Conservation (phyloP, 2,888 invertebrate genomes). For the Mechanitis mazaeus region DNA sequence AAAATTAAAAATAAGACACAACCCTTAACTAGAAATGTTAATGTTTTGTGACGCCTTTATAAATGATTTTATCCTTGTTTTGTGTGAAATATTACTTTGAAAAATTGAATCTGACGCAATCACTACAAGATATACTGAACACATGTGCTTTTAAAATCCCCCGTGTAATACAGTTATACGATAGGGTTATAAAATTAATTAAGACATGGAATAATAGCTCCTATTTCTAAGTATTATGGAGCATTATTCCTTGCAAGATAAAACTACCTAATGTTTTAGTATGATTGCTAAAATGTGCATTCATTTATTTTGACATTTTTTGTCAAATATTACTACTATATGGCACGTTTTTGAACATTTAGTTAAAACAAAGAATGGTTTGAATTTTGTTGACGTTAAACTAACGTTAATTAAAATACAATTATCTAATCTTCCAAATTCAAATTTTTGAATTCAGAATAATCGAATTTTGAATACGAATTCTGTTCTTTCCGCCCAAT, state of each 20-base stretch:
- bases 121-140: slow-evolving; percentile 47
- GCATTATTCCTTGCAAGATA: neutral
- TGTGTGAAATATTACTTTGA: slow-evolving; percentile 69
- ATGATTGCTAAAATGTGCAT: neutral
- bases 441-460: too few relatives aligned
- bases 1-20: slow-evolving; percentile 30
- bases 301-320: neutral
- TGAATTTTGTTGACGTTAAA: neutral
- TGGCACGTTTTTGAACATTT: neutral
- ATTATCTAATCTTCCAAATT: too few relatives aligned
- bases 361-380: slow-evolving; percentile 1
- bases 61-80: slow-evolving; percentile 71
- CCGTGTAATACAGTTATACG: slow-evolving; percentile 39
- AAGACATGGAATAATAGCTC: neutral
- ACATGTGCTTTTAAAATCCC: slow-evolving; percentile 52
- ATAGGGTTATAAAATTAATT: slow-evolving; percentile 17
- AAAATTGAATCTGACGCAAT: slow-evolving; percentile 72
- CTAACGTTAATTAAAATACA: neutral
- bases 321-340: too few relatives aligned
- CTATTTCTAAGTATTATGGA: neutral
- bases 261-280: neutral
- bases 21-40: slow-evolving; percentile 38
- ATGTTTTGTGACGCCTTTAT: slow-evolving; percentile 59
- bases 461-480: too few relatives aligned
- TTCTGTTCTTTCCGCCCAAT: too few relatives aligned